Conservation (phyloP, 2,113 vertebrate species). For the Cavia aperea region DNA sequence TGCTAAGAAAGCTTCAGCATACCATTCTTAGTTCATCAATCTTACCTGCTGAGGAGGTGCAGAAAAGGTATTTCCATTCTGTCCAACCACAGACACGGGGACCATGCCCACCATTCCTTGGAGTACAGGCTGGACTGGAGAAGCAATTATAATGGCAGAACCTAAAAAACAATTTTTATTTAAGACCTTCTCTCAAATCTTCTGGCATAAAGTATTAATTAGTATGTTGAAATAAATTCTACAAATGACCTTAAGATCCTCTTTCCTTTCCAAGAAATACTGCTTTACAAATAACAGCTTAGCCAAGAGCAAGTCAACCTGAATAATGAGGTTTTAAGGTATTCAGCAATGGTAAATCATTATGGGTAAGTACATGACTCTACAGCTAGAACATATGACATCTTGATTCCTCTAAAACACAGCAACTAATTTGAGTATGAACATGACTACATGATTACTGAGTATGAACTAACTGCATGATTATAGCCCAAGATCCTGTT, state of each 20-base stretch:
- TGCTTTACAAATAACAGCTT: background rate
- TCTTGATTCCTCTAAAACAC: background rate
- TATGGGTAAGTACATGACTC: background rate
- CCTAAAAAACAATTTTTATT: slow-evolving; percentile 75
- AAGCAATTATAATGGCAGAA: slow-evolving; percentile 89
- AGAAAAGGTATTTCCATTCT: slow-evolving; percentile 79
- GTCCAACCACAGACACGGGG: slow-evolving; percentile 90
- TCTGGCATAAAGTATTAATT: background rate
- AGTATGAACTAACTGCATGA: slow-evolving; percentile 22
- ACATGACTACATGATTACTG: background rate
- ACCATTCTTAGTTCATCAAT: slow-evolving; percentile 19
- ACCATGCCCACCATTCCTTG: slow-evolving; percentile 88
- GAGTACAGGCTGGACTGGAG: slow-evolving; percentile 87
- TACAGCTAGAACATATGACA: background rate
- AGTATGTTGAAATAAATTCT: slow-evolving; percentile 35
- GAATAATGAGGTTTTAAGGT: background rate
- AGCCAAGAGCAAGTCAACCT: slow-evolving; percentile 1
- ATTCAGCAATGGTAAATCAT: background rate
- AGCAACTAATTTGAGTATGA: slow-evolving; percentile 29
- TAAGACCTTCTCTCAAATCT: background rate
- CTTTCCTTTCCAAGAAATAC: background rate
- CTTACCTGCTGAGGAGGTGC: slow-evolving; percentile 87
- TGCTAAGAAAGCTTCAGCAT: background rate
- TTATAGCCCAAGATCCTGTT: background rate
- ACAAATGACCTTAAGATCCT: background rate